Evolutionary conservation across 1,140 invertebrate species (phyloP), one percentile per base, ranked within the genome.

Genomic region (Bactericera cockerelli): DNA sequence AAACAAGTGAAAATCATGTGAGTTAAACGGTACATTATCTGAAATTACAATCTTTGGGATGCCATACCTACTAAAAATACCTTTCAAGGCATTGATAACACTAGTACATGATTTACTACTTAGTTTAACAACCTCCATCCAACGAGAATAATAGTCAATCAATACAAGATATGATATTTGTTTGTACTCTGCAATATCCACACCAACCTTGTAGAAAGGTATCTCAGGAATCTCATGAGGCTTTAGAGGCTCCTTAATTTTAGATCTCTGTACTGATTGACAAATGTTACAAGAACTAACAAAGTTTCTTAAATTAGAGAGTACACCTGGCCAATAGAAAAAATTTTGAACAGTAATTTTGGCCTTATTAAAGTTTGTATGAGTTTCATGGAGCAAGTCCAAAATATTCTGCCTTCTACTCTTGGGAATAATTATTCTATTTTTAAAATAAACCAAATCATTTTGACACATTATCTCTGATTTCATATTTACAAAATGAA

Each of bases 191-290:
- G 59, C 57, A 59, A 64, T 62, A 31, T 65, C 62, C 53, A 58
- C 25, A 3, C 59, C 63, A n/a, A 65, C 21, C 42, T 65, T 65
- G 6, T 36, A 8, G 59, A 62, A 65, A 25, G 28, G 25, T 28
- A 42, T 10, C 28, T 39, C 13, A 19, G 31, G 4, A 26, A 38
- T 38, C 38, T 56, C 65, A 62, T 67, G 69, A 25, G 62, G 56
- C 19, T 66, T 65, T n/a, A 73, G 55, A 4, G 67, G 62, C 65
- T 72, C 66, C 58, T 65, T 69, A 2, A 21, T 61, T 28, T 68
- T 69, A n/a, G 42, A 16, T 22, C 42, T 49, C 11, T 54, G 57
- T 19, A 25, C 58, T 56, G 55, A 58, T 26, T 55, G 14, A 55
- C 65, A 65, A 10, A 58, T 55, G 19, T 55, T 55, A 61, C 63